Evolutionary conservation across 2,888 invertebrate genomes (phyloP).

Genomic region (Apamea anceps): DNA sequence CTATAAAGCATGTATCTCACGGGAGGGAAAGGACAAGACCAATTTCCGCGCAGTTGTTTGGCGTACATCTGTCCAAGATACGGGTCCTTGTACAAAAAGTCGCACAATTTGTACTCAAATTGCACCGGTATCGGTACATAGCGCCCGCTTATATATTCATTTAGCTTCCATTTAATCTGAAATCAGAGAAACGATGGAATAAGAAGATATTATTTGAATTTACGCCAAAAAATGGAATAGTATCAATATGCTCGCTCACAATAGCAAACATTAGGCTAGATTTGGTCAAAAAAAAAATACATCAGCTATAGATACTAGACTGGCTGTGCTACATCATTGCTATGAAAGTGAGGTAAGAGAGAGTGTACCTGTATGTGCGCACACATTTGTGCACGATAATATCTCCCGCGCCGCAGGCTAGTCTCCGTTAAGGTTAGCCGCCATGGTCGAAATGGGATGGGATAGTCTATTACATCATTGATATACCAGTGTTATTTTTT

Average conservation of each 20-base stretch:
- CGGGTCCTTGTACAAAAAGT: conserved; percentile 47
- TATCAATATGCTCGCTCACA: background rate
- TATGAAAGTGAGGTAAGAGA: background rate
- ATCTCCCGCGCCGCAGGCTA: too few relatives aligned
- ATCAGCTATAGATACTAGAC: background rate
- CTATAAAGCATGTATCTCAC: too few relatives aligned
- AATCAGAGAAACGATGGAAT: conserved; percentile 14
- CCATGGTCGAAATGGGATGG: too few relatives aligned
- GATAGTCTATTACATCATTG: too few relatives aligned
- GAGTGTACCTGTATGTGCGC: too few relatives aligned
- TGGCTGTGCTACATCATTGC: background rate
- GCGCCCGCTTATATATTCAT: conserved; percentile 44
- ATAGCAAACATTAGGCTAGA: background rate
- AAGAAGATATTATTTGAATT: background rate
- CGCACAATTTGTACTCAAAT: conserved; percentile 49
- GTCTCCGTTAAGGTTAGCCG: too few relatives aligned
- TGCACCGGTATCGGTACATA: conserved; percentile 28
- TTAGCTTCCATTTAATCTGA: conserved; percentile 46
- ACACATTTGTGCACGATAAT: background rate
- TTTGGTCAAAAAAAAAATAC: background rate
- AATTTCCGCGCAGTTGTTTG: conserved; percentile 40
- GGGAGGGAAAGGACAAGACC: conserved; percentile 47
- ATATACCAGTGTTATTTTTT: too few relatives aligned
- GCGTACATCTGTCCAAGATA: conserved; percentile 46
- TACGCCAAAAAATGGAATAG: too few relatives aligned